These are phyloP conservation scores for Rhyacophila brunnea DNA, from an alignment of 1,140 invertebrate genomes.

Conservation along the genomic window DNA sequence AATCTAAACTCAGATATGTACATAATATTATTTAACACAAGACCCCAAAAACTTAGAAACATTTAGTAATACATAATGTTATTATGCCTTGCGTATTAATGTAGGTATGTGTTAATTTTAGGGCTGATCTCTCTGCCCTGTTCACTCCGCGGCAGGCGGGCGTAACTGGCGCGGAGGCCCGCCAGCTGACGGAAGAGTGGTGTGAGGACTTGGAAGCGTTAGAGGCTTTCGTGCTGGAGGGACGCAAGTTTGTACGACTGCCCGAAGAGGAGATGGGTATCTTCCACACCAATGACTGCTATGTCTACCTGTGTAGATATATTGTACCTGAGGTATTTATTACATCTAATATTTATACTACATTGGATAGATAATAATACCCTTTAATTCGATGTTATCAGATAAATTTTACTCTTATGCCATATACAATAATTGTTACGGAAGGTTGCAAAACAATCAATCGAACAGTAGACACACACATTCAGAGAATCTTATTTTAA, in stretches of 20 bases:
- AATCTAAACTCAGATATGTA: too few relatives aligned
- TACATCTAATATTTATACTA: background rate
- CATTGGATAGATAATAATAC: background rate
- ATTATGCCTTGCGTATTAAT: too few relatives aligned
- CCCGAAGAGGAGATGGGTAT: conserved; percentile 92
- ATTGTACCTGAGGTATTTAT: conserved; percentile 70
- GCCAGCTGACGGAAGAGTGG: conserved; percentile 90
- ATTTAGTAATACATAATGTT: too few relatives aligned
- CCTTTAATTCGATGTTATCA: background rate
- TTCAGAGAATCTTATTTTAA: too few relatives aligned
- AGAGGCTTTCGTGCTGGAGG: conserved; percentile 97
- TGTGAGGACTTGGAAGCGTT: conserved; percentile 95
- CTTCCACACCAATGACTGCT: conserved; percentile 95
- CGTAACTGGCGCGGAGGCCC: conserved; percentile 83
- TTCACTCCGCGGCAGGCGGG: conserved; percentile 92
- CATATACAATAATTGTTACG: too few relatives aligned
- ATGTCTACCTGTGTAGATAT: conserved; percentile 97
- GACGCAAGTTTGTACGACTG: conserved; percentile 93
- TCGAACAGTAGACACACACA: too few relatives aligned
- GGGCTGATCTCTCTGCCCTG: conserved; percentile 87
- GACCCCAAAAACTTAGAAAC: too few relatives aligned
- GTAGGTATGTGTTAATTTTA: conserved; percentile 41
- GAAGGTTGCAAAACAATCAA: too few relatives aligned
- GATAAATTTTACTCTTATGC: too few relatives aligned
- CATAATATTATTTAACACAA: too few relatives aligned